Base-by-base conservation (phyloP, 2,113 vertebrate species). In the Ammospiza caudacuta region DNA sequence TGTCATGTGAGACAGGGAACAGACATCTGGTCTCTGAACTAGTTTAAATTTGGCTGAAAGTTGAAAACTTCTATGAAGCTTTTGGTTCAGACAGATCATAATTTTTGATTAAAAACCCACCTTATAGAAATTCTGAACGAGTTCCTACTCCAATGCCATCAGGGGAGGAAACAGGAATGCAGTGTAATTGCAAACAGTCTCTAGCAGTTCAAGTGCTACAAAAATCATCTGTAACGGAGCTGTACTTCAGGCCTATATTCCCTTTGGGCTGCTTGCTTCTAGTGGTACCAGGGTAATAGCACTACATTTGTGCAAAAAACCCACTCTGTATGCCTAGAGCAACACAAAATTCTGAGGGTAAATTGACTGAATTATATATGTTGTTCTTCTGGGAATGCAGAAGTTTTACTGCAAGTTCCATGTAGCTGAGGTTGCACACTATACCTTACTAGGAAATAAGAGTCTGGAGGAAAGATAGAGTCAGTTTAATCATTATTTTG, bases 41-140 rank as follows among this genome's bases (percentile, higher is more conserved):
- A 62, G 29, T 90, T 90, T 80, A 80, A 80, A 94, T 83, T 61
- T 46, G 37, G 9, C 62, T 95, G 58, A 66, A 96, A 87, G 14
- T 78, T 76, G 46, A 52, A 90, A 43, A 35, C 57, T 87, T 75
- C 44, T 61, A 0, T 79, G n/a, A 83, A 61, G 25, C 17, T 43
- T 91, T 90, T 87, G 31, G 35, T 90, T 80, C 75, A 43, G 62
- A n/a, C 22, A 82, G 47, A 78, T 83, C 44, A 39, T 33, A 1
- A 18, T 87, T 83, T 96, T 90, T 19, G 13, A 33, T 80, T 78
- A 64, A 75, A 94, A 84, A 63, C 47, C 35, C 19, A 61, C 24
- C 12, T 78, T 78, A 55, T 39, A 82, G 80, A 83, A 72, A 70
- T 64, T 90, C n/a, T 17, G 23, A 81, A 51, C 8, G 23, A 74